Percentiles rank a stretch among this genome's conserved stretches.
Conservation (phyloP, 2,797 vertebrate genomes). For the Pseudochaenichthys georgianus region DNA sequence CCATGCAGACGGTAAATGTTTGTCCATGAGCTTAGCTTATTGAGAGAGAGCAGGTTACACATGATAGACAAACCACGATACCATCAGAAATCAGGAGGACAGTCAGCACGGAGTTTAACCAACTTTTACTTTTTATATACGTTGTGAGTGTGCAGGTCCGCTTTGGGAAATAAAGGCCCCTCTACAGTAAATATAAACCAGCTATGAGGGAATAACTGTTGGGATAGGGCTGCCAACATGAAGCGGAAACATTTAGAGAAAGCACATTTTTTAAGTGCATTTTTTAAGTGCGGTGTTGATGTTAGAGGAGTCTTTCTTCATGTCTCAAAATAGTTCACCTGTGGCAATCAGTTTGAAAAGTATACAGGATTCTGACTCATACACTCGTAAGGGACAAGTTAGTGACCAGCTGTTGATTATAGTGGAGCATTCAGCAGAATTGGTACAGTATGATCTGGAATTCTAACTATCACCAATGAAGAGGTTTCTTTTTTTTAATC, state of each 20-base stretch:
- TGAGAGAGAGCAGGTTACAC: constrained; percentile 47
- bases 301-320: neutral
- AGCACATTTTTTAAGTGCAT: neutral
- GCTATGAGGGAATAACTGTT: constrained; percentile 17
- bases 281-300: neutral
- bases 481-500: too few relatives aligned
- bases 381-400: neutral
- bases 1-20: constrained; percentile 52
- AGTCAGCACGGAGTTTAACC: neutral
- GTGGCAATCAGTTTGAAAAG: neutral
- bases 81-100: constrained; percentile 18
- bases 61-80: constrained; percentile 31
- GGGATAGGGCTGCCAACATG: constrained; percentile 18
- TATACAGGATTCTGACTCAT: neutral
- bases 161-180: constrained; percentile 29
- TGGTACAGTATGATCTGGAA: too few relatives aligned
- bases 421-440: too few relatives aligned
- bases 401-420: too few relatives aligned
- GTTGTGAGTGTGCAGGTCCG: constrained; percentile 34
- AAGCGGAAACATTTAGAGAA: constrained; percentile 20
- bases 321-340: neutral
- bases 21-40: constrained; percentile 40
- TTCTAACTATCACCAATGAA: too few relatives aligned
- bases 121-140: constrained; percentile 31
- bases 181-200: constrained; percentile 53